These are phyloP conservation scores for Lepidurus couesii DNA, from an alignment of 1,140 invertebrate species.

Conservation along the genomic window DNA sequence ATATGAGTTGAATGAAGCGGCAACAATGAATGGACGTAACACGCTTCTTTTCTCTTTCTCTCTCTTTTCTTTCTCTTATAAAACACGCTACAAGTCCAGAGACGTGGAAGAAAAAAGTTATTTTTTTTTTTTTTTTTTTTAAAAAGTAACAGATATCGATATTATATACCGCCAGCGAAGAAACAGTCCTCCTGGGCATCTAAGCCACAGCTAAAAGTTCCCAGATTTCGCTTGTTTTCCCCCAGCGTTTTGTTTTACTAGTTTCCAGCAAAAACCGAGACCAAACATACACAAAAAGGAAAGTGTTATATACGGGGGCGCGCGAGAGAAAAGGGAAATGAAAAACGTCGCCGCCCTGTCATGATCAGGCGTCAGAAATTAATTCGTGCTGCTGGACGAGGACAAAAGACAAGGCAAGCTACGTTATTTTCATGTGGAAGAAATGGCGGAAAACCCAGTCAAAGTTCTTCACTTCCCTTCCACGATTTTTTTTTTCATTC, in stretches of 20 bases:
- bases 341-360: conserved; percentile 16
- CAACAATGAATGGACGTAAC: background rate
- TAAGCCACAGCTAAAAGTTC: too few relatives aligned
- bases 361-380: conserved; percentile 18
- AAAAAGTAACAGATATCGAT: too few relatives aligned
- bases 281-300: background rate
- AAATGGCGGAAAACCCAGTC: background rate
- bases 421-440: conserved; percentile 4
- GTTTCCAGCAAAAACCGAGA: too few relatives aligned
- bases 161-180: too few relatives aligned
- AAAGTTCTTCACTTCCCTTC: background rate
- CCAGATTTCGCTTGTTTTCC: too few relatives aligned
- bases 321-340: background rate
- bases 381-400: background rate
- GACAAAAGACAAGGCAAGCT: conserved; percentile 6
- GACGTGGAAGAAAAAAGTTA: background rate
- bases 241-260: too few relatives aligned
- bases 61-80: background rate
- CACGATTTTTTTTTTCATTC: too few relatives aligned
- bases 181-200: too few relatives aligned
- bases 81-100: background rate
- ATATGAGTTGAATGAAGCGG: conserved; percentile 14
- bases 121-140: too few relatives aligned
- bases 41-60: background rate
- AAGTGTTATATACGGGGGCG: background rate